Base-by-base conservation (phyloP, 2,797 vertebrate genomes). In the Leontopithecus rosalia region DNA sequence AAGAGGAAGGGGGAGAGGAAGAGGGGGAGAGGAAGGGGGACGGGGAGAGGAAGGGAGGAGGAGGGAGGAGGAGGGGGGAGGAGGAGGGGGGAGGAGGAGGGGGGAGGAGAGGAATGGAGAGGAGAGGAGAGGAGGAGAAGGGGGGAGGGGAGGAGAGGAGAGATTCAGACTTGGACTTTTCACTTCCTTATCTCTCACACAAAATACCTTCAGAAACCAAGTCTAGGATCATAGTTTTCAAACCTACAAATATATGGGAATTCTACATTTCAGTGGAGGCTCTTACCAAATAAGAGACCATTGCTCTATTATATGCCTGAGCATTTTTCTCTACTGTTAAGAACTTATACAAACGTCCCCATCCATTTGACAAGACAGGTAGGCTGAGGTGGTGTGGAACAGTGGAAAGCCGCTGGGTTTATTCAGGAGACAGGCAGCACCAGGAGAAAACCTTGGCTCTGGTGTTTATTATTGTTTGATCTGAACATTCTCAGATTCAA, bases 281-380 rank as follows among this genome's bases (percentile, higher is more conserved):
- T 5, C 24, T 33, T 58, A 30, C 46, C 52, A 39, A 17, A 26
- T 1, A 41, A 67, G 61, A 55, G 67, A 17, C 43, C 39, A 4
- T 1, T n/a, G 24, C 2, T 46, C 7, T 30, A 14, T 46, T 46
- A 12, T 30, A 14, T 46, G 46, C 13, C 48, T 43, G 57, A 57
- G 8, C 33, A 4, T 33, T 55, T 50, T 77, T 22, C 85, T 48
- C 39, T 28, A 33, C 46, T 43, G 10, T 33, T 46, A 20, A 0
- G 11, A 8, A 15, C 0, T 28, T 43, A 4, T 1, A 1, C 20
- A 14, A 0, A n/a, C 4, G 24, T 7, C 3, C 12, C n/a, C 24
- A 10, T 55, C 26, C 41, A 1, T 46, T 15, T 12, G 57, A 43
- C 5, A n/a, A 50, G 72, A 3, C 17, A 1, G n/a, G 41, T 19